phyloP scores from a whole-genome alignment of 2,113 vertebrate species.

The Zootoca vivipara region DNA sequence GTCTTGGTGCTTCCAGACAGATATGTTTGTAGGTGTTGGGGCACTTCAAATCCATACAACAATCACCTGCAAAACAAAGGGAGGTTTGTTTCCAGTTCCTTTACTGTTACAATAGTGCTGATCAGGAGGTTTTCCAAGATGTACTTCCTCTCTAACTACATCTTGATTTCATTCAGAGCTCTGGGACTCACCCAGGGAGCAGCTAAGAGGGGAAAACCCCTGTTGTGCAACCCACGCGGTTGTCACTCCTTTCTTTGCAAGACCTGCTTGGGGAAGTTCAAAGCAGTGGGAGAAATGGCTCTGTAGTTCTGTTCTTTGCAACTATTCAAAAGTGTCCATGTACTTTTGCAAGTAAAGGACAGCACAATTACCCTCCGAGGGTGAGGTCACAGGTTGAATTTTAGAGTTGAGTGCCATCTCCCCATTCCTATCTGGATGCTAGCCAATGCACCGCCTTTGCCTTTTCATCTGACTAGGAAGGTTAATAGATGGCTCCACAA shows the following conservation, averaged over 20 bases:
- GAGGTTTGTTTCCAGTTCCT: background rate
- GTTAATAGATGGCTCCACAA: background rate
- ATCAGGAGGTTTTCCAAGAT: background rate
- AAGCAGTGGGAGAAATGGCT: no score
- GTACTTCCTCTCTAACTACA: background rate
- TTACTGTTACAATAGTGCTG: background rate
- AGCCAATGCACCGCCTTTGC: background rate
- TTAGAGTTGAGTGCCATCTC: background rate
- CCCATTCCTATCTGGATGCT: background rate
- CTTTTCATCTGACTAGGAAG: background rate
- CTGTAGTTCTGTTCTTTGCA: no score
- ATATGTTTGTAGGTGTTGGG: background rate
- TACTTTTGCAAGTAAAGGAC: background rate
- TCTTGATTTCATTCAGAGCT: no score
- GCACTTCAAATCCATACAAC: background rate
- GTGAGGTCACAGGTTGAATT: background rate
- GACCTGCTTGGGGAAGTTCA: no score
- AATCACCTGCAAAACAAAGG: background rate
- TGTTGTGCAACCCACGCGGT: no score
- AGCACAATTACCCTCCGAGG: background rate
- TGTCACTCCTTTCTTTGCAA: no score
- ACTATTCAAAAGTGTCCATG: no score
- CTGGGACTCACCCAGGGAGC: no score
- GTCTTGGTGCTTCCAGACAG: background rate
- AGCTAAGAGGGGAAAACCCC: no score